Evolutionary conservation across 2,113 vertebrate genomes (phyloP), one percentile per base, ranked within the genome.

Genomic region (Anolis carolinensis): DNA sequence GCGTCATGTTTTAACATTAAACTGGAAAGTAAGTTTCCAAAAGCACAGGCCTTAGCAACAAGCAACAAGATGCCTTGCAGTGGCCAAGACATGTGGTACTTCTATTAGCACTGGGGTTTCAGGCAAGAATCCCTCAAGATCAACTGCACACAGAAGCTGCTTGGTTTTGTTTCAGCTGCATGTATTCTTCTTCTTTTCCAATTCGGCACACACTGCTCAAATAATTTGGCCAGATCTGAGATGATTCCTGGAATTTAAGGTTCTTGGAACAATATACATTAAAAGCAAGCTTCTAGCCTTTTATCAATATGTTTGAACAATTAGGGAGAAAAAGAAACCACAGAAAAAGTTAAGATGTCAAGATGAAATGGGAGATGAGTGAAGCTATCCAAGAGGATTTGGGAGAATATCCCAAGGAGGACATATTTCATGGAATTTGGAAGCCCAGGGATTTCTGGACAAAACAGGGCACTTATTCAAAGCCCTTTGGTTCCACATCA

Each of bases 11-110:
- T 93, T 92, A 89, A 89, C 39, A 83, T 88, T 76, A 94, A 75
- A 62, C 89, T 91, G 70, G 89, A 90, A 93, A 91, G 50, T 84
- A 73, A 93, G 27, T 94, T 94, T 95, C 88, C 91, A 94, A 79
- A 91, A 86, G 72, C 83, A 93, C 63, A 39, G 77, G 72, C 85
- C 78, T 32, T 59, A 87, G 92, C 88, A 92, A 85, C 25, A 91
- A 93, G 74, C 88, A 90, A 90, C 63, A 92, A 94, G 73, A 86
- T 90, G 86, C 52, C 67, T 89, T 95, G 93, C 85, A 52, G 27
- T 74, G 88, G 90, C 86, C 92, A 96, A 44, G 27, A 89, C 91
- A 92, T 92, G 10, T 92, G 93, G 90, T 92, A 92, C n/a, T 85
- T 91, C 92, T 88, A 93, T 93, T 93, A 94, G 78, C 85, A 79